Conservation (phyloP, 1,140 invertebrate species). For the Lethrus apterus region DNA sequence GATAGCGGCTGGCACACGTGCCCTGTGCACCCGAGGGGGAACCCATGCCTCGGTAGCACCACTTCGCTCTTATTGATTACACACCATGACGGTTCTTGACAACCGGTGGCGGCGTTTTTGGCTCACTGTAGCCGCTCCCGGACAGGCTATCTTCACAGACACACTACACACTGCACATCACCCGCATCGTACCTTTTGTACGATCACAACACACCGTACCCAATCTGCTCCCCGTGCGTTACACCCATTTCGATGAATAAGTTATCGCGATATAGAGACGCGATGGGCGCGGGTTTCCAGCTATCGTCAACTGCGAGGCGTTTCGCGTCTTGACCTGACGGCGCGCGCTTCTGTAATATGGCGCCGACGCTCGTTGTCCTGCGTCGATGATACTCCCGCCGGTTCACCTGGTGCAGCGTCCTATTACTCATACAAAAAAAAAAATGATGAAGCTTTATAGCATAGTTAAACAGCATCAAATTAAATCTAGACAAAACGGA, state of each 20-base stretch:
- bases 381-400: slow-evolving; percentile 14
- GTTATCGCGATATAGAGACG: slow-evolving; percentile 11
- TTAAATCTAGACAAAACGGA: too few relatives aligned
- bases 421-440: background rate
- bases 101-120: slow-evolving; percentile 1
- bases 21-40: slow-evolving; percentile 26
- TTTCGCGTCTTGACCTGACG: slow-evolving; percentile 15
- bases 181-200: slow-evolving; percentile 1
- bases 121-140: slow-evolving; percentile 17
- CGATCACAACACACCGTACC: slow-evolving; percentile 2
- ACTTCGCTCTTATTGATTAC: slow-evolving; percentile 16
- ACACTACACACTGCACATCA: slow-evolving; percentile 11
- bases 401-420: background rate
- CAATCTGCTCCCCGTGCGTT: slow-evolving; percentile 12
- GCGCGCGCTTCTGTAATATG: slow-evolving; percentile 4
- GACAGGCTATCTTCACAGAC: background rate
- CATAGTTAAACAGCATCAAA: too few relatives aligned
- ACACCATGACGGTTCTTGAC: slow-evolving; percentile 5
- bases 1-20: slow-evolving; percentile 37
- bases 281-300: slow-evolving; percentile 21
- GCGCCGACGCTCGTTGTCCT: slow-evolving; percentile 15
- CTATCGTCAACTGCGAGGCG: slow-evolving; percentile 19
- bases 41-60: slow-evolving; percentile 21
- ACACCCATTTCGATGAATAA: slow-evolving; percentile 23
- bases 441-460: background rate